phyloP scores from a whole-genome alignment of 2,113 vertebrate genomes.

The Conger conger region DNA sequence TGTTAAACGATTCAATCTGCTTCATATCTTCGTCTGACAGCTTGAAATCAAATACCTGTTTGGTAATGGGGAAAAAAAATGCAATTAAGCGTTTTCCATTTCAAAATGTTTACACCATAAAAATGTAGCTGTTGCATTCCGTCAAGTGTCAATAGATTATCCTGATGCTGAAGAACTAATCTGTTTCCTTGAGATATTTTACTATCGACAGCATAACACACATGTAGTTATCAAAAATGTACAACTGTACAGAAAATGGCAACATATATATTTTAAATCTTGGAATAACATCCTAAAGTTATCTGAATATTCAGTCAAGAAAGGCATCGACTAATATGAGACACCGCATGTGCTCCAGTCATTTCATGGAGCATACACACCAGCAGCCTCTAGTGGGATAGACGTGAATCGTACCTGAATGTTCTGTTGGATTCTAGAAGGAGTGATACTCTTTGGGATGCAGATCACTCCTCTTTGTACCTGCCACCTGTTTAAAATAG shows the following conservation, averaged over 20 bases:
- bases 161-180: neutral
- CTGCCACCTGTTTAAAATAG: constrained; percentile 59
- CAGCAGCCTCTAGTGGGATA: neutral
- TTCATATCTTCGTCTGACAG: constrained; percentile 62
- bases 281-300: neutral
- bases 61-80: neutral
- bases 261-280: neutral
- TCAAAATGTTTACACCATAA: neutral
- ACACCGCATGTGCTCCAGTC: too few species aligned
- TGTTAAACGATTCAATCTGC: constrained; percentile 58
- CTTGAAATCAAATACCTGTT: constrained; percentile 66
- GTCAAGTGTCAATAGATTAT: too few species aligned
- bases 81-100: neutral
- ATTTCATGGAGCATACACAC: neutral
- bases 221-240: neutral
- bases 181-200: neutral
- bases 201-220: neutral
- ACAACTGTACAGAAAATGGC: too few species aligned
- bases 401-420: constrained; percentile 37
- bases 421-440: constrained; percentile 71
- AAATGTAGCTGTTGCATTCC: neutral
- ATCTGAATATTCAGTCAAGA: too few species aligned
- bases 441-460: constrained; percentile 71
- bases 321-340: too few species aligned
- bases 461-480: constrained; percentile 65